Percentiles rank a stretch among this genome's conserved stretches.
Evolutionary conservation across 2,888 invertebrate species (phyloP).

Genomic region (Margaritifera margaritifera): DNA sequence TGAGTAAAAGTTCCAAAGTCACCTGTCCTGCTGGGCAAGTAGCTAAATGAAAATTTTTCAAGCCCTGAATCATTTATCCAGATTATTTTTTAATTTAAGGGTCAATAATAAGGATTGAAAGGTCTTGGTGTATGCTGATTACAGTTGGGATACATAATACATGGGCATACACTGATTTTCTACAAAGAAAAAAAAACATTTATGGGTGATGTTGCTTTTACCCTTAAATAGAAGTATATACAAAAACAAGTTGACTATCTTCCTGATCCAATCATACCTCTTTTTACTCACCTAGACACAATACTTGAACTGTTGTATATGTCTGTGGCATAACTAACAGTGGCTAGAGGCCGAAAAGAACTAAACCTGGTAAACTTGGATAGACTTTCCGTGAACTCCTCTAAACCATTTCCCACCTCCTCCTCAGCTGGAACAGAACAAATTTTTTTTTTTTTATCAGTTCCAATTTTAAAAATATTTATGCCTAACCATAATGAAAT

Average conservation of each 20-base stretch:
- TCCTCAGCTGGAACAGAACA: slow-evolving; percentile 40
- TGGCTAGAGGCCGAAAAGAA: slow-evolving; percentile 85
- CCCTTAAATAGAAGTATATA: too few species aligned
- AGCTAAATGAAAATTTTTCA: too few species aligned
- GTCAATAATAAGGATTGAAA: too few species aligned
- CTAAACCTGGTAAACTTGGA: slow-evolving; percentile 88
- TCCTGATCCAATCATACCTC: not conserved
- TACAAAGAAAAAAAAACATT: too few species aligned
- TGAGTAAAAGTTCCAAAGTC: not conserved
- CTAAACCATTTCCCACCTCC: slow-evolving; percentile 62
- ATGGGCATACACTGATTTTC: too few species aligned
- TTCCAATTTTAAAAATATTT: not conserved
- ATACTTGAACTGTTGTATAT: slow-evolving; percentile 82
- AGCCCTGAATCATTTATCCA: too few species aligned
- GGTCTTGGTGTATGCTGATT: too few species aligned
- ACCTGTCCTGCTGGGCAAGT: not conserved
- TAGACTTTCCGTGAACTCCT: slow-evolving; percentile 86
- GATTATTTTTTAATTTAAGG: too few species aligned
- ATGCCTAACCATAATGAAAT: too few species aligned
- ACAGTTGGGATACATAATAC: too few species aligned
- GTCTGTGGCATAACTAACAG: slow-evolving; percentile 91
- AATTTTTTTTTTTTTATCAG: not conserved
- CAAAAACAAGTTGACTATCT: not conserved
- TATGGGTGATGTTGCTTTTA: too few species aligned
- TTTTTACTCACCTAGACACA: slow-evolving; percentile 73